Evolutionary conservation across 2,888 invertebrate species (phyloP).

Genomic region (Sisyra terminalis): DNA sequence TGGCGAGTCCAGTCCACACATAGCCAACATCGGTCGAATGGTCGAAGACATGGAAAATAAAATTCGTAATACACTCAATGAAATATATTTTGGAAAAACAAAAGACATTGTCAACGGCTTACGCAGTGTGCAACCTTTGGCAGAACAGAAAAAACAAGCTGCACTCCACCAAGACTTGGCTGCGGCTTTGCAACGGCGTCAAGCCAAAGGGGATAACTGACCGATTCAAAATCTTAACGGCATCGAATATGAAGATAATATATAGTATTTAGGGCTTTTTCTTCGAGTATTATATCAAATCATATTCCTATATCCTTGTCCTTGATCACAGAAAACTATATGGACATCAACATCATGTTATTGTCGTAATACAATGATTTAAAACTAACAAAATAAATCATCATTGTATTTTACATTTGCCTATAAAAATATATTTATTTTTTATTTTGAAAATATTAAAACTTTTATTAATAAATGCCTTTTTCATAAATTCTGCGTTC

Average conservation of each 20-base stretch:
- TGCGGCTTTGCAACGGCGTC: conserved; percentile 63
- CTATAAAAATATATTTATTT: too few relatives aligned
- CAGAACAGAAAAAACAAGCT: conserved; percentile 69
- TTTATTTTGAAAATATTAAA: too few relatives aligned
- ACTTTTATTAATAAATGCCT: too few relatives aligned
- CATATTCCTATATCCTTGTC: too few relatives aligned
- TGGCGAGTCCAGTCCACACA: conserved; percentile 89
- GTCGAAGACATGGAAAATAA: conserved; percentile 99
- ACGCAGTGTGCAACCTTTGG: conserved; percentile 64
- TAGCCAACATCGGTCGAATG: conserved; percentile 96
- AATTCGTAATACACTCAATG: conserved; percentile 93
- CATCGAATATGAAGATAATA: conserved; percentile 1
- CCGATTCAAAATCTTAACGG: neutral
- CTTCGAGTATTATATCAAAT: too few relatives aligned
- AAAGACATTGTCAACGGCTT: conserved; percentile 95
- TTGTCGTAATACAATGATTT: too few relatives aligned
- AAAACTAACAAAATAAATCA: too few relatives aligned
- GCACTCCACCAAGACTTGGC: conserved; percentile 76
- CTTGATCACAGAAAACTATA: too few relatives aligned
- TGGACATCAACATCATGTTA: too few relatives aligned
- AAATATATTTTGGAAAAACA: conserved; percentile 98
- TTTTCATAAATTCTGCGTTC: too few relatives aligned
- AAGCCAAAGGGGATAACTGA: conserved; percentile 50
- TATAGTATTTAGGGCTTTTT: too few relatives aligned
- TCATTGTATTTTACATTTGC: too few relatives aligned